These are phyloP conservation scores for Oncorhynchus mykiss DNA, from an alignment of 2,113 vertebrate genomes.

Conservation along the genomic window DNA sequence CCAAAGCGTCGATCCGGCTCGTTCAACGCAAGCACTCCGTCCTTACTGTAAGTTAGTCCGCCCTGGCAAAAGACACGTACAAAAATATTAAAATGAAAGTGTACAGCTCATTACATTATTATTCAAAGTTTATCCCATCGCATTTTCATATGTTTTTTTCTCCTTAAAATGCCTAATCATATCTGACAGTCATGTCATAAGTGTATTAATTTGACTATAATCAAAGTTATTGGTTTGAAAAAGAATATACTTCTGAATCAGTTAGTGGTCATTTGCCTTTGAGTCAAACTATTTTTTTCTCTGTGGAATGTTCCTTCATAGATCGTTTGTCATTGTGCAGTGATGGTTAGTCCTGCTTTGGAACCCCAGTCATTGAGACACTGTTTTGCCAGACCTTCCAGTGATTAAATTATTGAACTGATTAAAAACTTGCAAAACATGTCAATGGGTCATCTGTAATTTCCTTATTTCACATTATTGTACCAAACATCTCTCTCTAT, in stretches of 20 bases:
- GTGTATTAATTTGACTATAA: too few species aligned
- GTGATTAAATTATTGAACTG: neutral
- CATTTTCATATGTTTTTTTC: too few species aligned
- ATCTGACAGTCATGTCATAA: too few species aligned
- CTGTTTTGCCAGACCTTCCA: neutral
- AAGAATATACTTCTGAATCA: too few species aligned
- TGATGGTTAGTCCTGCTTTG: neutral
- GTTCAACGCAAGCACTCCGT: neutral
- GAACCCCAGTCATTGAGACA: neutral
- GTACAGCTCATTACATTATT: too few species aligned
- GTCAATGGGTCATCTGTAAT: neutral
- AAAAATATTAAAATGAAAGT: too few species aligned
- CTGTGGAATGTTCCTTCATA: too few species aligned
- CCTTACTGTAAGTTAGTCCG: slow-evolving; percentile 4
- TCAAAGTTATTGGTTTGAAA: too few species aligned
- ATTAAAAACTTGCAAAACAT: neutral
- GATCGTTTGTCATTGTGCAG: neutral
- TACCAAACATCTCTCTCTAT: neutral
- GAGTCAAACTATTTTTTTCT: too few species aligned
- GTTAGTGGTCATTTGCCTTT: too few species aligned
- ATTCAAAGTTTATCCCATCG: too few species aligned
- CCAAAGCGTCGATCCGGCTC: neutral
- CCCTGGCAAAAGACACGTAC: neutral
- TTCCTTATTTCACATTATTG: neutral
- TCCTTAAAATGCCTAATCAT: too few species aligned